Percentiles rank a stretch among this genome's conserved stretches.
Evolutionary conservation across 1,140 invertebrate species (phyloP).

Genomic region (Triops cancriformis): DNA sequence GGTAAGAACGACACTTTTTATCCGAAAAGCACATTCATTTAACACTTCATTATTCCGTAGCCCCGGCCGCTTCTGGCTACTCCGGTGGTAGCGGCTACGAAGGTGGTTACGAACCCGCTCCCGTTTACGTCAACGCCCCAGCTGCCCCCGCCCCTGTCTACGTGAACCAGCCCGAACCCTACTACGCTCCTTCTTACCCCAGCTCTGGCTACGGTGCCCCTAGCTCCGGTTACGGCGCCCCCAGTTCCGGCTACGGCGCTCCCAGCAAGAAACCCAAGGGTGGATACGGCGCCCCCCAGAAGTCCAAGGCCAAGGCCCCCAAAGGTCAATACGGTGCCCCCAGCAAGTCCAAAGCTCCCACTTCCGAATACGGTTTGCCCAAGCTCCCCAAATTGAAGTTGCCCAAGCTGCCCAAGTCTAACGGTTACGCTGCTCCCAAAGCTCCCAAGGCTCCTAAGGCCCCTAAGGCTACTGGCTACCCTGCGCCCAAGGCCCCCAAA

Average conservation of each 20-base stretch:
- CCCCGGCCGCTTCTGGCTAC: background rate
- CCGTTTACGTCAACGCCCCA: slow-evolving; percentile 35
- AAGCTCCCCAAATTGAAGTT: slow-evolving; percentile 27
- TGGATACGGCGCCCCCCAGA: slow-evolving; percentile 18
- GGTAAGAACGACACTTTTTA: background rate
- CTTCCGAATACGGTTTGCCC: slow-evolving; percentile 16
- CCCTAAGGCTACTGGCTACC: slow-evolving; percentile 29
- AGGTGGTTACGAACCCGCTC: slow-evolving; percentile 14
- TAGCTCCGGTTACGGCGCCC: slow-evolving; percentile 18
- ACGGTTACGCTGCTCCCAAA: slow-evolving; percentile 27
- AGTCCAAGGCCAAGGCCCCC: slow-evolving; percentile 24
- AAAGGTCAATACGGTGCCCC: slow-evolving; percentile 28
- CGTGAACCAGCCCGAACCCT: slow-evolving; percentile 32
- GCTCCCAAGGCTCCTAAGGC: slow-evolving; percentile 31
- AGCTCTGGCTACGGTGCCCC: slow-evolving; percentile 27
- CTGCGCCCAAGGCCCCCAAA: slow-evolving; percentile 29
- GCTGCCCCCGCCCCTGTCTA: slow-evolving; percentile 35
- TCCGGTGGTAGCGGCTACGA: slow-evolving; percentile 1
- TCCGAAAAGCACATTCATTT: background rate
- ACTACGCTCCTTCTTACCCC: slow-evolving; percentile 25
- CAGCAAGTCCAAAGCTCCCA: slow-evolving; percentile 24
- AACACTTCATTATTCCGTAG: background rate
- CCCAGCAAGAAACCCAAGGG: slow-evolving; percentile 20
- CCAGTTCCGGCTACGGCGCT: slow-evolving; percentile 25
- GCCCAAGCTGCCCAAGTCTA: slow-evolving; percentile 26